These are phyloP conservation scores for Pyrrhia umbra DNA, from an alignment of 2,888 invertebrate genomes.

Conservation along the genomic window DNA sequence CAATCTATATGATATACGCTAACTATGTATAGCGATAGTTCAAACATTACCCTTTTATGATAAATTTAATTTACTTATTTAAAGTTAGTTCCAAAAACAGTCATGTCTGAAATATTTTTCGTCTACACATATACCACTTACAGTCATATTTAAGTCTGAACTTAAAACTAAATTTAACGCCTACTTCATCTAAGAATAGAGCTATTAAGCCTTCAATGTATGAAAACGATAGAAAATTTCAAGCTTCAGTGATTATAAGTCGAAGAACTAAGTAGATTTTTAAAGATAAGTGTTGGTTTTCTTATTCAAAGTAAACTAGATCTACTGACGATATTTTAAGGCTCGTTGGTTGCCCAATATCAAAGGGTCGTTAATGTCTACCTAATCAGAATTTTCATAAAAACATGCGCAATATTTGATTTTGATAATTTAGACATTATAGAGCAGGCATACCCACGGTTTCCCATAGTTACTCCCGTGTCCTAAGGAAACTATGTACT, in stretches of 20 bases:
- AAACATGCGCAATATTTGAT: too few species aligned
- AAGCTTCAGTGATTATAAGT: conserved; percentile 34
- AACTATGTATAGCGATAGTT: too few species aligned
- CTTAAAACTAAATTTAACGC: conserved; percentile 33
- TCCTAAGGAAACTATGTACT: too few species aligned
- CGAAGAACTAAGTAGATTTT: conserved; percentile 18
- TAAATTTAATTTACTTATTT: background rate
- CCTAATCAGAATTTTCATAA: too few species aligned
- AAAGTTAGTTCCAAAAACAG: background rate
- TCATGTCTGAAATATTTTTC: background rate
- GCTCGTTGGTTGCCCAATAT: background rate
- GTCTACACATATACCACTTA: background rate
- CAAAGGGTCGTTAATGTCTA: too few species aligned
- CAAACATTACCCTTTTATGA: background rate
- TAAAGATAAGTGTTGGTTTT: conserved; percentile 19
- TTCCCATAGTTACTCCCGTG: too few species aligned
- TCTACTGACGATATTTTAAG: background rate
- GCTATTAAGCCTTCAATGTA: conserved; percentile 23
- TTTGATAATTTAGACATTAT: too few species aligned
- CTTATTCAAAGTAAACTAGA: background rate
- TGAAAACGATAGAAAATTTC: conserved; percentile 40
- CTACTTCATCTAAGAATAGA: conserved; percentile 3
- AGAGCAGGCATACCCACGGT: too few species aligned
- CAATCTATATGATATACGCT: too few species aligned
- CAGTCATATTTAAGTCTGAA: conserved; percentile 13